Percentiles rank a stretch among this genome's conserved stretches.
Evolutionary conservation across 2,888 invertebrate species (phyloP).

Genomic region (Orchestes rusci): DNA sequence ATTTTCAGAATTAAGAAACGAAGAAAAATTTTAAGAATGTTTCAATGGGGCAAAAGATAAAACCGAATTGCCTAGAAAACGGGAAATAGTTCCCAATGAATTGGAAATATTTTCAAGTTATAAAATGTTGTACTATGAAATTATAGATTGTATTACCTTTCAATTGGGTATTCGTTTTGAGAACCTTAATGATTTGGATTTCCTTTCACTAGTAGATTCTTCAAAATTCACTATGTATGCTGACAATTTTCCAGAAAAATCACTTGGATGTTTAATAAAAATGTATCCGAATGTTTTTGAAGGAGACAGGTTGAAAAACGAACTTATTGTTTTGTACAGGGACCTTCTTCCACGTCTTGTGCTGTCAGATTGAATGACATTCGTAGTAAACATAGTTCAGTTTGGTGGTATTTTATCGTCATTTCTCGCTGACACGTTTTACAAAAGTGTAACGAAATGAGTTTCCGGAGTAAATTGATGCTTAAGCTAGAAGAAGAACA

Average conservation of each 20-base stretch:
- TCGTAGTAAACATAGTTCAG: too few species aligned
- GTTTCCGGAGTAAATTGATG: too few species aligned
- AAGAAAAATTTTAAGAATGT: constrained; percentile 12
- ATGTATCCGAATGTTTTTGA: constrained; percentile 15
- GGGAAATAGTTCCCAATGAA: constrained; percentile 10
- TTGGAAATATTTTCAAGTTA: constrained; percentile 14
- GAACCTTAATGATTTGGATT: constrained; percentile 10
- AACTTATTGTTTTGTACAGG: constrained; percentile 12
- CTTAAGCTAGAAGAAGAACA: too few species aligned
- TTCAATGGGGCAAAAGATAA: constrained; percentile 15
- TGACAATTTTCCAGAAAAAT: constrained; percentile 13
- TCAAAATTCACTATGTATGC: constrained; percentile 9
- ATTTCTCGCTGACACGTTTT: too few species aligned
- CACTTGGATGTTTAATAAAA: constrained; percentile 11
- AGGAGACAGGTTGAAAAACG: constrained; percentile 11
- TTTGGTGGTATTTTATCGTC: too few species aligned
- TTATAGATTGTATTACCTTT: constrained; percentile 12
- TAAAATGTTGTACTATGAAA: constrained; percentile 15
- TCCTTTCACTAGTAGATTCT: constrained; percentile 16
- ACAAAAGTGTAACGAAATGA: too few species aligned
- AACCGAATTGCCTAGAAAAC: too few species aligned
- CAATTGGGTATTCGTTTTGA: constrained; percentile 10
- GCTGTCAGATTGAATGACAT: too few species aligned
- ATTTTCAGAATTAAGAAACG: constrained; percentile 14
- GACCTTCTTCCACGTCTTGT: too few species aligned